Evolutionary conservation across 1,140 invertebrate genomes (phyloP), one percentile per base, ranked within the genome.

Genomic region (Latrodectus geometricus): DNA sequence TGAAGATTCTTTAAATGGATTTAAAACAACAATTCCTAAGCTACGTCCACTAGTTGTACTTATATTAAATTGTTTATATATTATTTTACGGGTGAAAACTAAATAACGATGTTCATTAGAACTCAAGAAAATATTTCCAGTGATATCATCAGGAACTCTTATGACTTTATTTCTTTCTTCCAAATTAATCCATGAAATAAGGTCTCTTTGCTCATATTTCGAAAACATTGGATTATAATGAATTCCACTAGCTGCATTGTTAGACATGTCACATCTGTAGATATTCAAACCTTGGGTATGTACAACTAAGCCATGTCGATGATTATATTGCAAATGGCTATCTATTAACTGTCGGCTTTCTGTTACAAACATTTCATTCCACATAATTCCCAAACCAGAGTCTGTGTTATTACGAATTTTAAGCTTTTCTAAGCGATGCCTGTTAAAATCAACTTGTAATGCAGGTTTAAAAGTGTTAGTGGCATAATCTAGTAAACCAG

Each of bases 381-480:
- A 98, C 21, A 97, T 91, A 56, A 98, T 93, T 15, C 96, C 96
- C 17, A 98, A 90, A 0, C 97, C 97, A 90, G 97, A 96, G 89
- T 96, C 95, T 49, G 95, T 93, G 91, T 97, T 98, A 88, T 96
- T 94, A 0, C 93, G 91, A 4, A 98, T 92, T 89, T 94, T 93
- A 8, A 98, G 93, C 88, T 95, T 95, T 90, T 97, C 95, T 88
- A 99, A 92, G 48, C 96, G 95, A 90, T 99, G 97, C 79, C 96
- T 94, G 77, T 97, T 96, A 91, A 99, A 98, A 91, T 99, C 98
- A 83, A 99, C 96, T 92, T 98, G 97, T 4, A 99, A 91, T 0
- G 98, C 98, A 92, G 90, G 96, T 90, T 96, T 97, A 89, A 99
- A 99, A 5, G 93, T 90, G 91, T 96, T 95, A 0, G 95, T 97